These are phyloP conservation scores for Sparus aurata DNA, from an alignment of 2,797 vertebrate species.

Conservation along the genomic window DNA sequence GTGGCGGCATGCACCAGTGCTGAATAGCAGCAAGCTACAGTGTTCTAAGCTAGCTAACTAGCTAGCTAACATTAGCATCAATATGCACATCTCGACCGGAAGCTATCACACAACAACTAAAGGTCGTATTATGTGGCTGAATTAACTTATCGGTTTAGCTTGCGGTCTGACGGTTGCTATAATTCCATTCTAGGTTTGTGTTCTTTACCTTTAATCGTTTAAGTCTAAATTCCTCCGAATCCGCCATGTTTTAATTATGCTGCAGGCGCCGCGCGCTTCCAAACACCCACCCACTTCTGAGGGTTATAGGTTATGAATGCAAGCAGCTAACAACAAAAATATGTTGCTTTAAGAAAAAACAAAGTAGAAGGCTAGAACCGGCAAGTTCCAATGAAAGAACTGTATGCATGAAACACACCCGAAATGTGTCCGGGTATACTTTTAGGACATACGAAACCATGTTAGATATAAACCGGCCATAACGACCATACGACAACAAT, in stretches of 20 bases:
- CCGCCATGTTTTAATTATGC: conserved; percentile 85
- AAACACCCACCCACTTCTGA: conserved; percentile 54
- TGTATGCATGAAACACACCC: background rate
- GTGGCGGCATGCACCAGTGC: conserved; percentile 32
- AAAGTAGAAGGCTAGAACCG: background rate
- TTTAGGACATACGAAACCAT: background rate
- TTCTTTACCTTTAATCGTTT: conserved; percentile 77
- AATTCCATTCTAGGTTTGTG: fast-evolving
- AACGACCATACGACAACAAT: background rate
- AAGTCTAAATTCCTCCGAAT: conserved; percentile 77
- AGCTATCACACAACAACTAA: background rate
- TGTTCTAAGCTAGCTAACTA: conserved; percentile 1
- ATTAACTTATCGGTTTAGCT: background rate
- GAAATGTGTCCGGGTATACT: background rate
- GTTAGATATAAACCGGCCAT: background rate
- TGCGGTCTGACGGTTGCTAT: fast-evolving
- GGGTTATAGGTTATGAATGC: conserved; percentile 36
- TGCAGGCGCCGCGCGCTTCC: conserved; percentile 70
- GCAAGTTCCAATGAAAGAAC: background rate
- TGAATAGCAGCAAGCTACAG: conserved; percentile 40
- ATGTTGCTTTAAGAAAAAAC: background rate
- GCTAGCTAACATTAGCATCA: conserved; percentile 64
- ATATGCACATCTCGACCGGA: conserved; percentile 42
- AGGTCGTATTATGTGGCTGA: no score
- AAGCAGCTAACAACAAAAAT: background rate